Conservation (phyloP, 2,888 invertebrate species). For the Tetramorium bicarinatum region DNA sequence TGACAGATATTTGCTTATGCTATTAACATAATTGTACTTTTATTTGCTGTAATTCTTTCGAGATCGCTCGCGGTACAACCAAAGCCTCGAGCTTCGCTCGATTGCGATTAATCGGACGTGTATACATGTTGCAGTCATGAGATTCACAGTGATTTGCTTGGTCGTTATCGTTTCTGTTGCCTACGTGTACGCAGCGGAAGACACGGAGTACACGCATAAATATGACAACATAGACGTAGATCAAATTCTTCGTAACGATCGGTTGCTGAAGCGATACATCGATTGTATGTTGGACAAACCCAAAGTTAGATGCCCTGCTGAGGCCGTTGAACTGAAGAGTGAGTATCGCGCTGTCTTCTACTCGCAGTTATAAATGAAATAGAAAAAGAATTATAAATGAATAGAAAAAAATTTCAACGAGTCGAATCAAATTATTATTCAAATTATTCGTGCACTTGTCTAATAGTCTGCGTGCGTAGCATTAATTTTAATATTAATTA, state of each 20-base stretch:
- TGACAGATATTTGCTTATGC: background rate
- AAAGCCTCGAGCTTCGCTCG: background rate
- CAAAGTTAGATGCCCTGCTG: conserved; percentile 89
- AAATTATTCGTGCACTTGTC: too few species aligned
- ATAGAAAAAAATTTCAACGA: too few species aligned
- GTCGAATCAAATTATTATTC: too few species aligned
- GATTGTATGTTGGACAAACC: conserved; percentile 90
- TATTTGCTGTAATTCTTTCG: background rate
- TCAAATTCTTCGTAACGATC: conserved; percentile 89
- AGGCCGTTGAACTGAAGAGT: conserved; percentile 91
- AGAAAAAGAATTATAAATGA: too few species aligned
- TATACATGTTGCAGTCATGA: conserved; percentile 72
- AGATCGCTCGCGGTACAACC: background rate
- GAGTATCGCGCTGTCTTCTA: conserved; percentile 80
- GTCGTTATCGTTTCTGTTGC: conserved; percentile 72
- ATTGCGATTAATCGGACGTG: background rate
- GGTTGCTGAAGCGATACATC: conserved; percentile 89
- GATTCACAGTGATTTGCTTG: conserved; percentile 74
- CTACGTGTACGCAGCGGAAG: conserved; percentile 61
- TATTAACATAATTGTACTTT: background rate
- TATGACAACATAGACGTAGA: conserved; percentile 91
- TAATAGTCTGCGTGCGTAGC: background rate
- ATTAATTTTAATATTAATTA: conserved; percentile 7
- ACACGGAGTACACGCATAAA: conserved; percentile 88
- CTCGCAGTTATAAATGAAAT: too few species aligned